Evolutionary conservation across 64 coral and sea anemone genomes (phyloP).

Genomic region (Porites australiensis): DNA sequence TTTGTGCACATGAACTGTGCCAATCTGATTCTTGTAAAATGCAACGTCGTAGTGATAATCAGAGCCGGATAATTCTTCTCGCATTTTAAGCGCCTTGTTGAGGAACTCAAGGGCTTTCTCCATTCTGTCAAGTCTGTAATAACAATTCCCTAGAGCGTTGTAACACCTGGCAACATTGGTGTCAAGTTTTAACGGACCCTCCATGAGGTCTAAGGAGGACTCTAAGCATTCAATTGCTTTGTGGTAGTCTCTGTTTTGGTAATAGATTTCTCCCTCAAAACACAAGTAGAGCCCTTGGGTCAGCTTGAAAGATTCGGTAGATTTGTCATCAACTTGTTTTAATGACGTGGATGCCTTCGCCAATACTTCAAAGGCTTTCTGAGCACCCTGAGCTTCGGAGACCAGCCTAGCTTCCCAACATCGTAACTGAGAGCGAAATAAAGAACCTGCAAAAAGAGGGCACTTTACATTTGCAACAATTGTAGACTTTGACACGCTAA

Average conservation of each 20-base stretch:
- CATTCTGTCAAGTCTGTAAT: background rate
- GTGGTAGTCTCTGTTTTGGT: background rate
- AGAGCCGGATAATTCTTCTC: background rate
- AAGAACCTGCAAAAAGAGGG: background rate
- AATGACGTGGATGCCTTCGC: background rate
- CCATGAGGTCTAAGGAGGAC: background rate
- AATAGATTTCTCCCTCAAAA: conserved; percentile 27
- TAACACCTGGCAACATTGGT: conserved; percentile 16
- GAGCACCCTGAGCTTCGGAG: background rate
- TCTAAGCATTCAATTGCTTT: background rate
- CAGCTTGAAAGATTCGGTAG: background rate
- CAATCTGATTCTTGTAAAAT: conserved; percentile 32
- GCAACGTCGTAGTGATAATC: conserved; percentile 21
- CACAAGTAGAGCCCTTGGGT: conserved; percentile 17
- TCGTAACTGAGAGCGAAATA: conserved; percentile 1
- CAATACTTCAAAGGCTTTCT: conserved; percentile 26
- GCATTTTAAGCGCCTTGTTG: conserved; percentile 25
- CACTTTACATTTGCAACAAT: no score
- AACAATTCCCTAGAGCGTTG: conserved; percentile 61
- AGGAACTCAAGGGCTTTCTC: conserved; percentile 3
- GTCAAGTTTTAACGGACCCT: background rate
- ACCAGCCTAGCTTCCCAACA: conserved; percentile 13
- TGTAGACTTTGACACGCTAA: no score
- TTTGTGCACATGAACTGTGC: background rate
- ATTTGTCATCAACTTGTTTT: background rate